Base-by-base conservation (phyloP, 23 tunicate species). In the Halocynthia roretzi region DNA sequence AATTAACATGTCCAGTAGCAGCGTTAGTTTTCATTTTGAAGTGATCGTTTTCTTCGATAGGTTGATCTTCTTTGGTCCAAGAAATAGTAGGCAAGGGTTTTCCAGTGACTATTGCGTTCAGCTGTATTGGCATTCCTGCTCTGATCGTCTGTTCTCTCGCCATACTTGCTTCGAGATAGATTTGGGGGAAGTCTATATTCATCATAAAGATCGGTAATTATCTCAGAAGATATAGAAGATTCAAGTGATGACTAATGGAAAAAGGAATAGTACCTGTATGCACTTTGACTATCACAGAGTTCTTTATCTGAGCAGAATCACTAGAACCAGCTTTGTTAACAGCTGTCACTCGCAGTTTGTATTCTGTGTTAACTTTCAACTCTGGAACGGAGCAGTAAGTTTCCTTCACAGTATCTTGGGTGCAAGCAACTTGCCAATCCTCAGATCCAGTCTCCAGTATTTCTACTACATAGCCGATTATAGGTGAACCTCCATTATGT, bases 391-490 rank as follows among this genome's bases (percentile, higher is more conserved):
- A 76, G 84, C 83, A 91, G 18, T 53, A 48, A 7, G 91, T 91
- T 44, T 78, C 84, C 61, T 91, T 91, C 52, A 85, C 87, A 8
- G 90, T 85, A 51, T 91, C 90, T 18, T 77, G 83, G 8, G 91
- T 91, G 61, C 97, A 91, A 83, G 93, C 89, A 8, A 86, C 88
- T 75, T 91, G 82, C 98, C 98, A 94, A 7, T 83, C 83, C 49
- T 87, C 94, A 22, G 80, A 84, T 20, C 94, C 98, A 6, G 76
- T 82, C 76, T 88, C 72, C 54, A 84, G 85, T 17, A 84, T 81
- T 67, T 94, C 98, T 22, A 94, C 98, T 66, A 94, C 81, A 58
- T 94, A 94, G 14, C 98, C 98, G 20, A 68, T 77, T 20, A 94
- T 82, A 8, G 85, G 81, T 6, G 94, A 71, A 7, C 94, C 94